Base-by-base conservation (phyloP, 2,113 vertebrate genomes). In the Fregata magnificens region DNA sequence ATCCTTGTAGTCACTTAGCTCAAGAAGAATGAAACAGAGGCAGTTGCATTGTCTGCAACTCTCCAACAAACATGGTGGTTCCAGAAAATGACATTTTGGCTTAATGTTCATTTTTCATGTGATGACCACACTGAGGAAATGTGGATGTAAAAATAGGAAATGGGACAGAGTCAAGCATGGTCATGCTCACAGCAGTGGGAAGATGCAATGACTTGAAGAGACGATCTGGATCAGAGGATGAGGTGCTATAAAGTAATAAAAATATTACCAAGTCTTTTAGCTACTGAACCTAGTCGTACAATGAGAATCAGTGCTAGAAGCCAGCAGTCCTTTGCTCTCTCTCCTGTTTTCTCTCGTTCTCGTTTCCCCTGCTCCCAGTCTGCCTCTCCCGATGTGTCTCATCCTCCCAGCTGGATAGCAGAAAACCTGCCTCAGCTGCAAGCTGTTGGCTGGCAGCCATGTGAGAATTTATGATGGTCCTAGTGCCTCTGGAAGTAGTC, bases 351-450 rank as follows among this genome's bases (percentile, higher is more conserved):
- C 24, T 25, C 22, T 85, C 21, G 5, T 58, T 24, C 40, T 80
- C 2, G 1, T 88, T 95, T 90, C 34, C 76, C 26, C 44, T 61
- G 32, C 62, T 86, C 16, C 45, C 40, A 65, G 4, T 79, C 58
- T 93, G 86, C 65, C 42, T 81, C 44, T 95, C 56, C 65, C 5
- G 5, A 85, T 85, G 74, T 58, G n/a, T 73, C 79, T 82, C 69
- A 74, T 91, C 40, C 71, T 95, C 79, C 58, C 76, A 93, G 95
- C 90, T 93, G 88, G 88, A 78, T 47, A 96, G n/a, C 82, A 92
- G 85, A 90, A 93, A 97, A 90, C 82, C 78, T 90, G 79, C 79
- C 58, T 94, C 88, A 92, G 92, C 82, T 92, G 85, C 88, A 86
- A 92, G 71, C 24, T 94, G 42, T 62, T 97, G 93, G 88, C 92